Evolutionary conservation across 2,113 vertebrate species (phyloP), one percentile per base, ranked within the genome.

Genomic region (Microtus montanus): DNA sequence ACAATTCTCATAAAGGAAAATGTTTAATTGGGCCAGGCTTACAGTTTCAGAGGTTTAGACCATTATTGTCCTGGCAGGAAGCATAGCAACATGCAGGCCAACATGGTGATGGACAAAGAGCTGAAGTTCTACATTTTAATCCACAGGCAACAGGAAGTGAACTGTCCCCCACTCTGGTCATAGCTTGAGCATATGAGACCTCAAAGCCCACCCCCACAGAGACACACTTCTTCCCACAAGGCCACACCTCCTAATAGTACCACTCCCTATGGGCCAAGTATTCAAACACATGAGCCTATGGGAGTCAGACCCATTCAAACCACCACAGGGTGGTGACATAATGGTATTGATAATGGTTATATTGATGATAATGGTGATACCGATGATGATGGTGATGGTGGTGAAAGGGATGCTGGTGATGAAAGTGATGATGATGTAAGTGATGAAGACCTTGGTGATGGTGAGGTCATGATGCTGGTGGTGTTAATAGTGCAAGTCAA

Each of bases 381-480:
- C 15, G 74, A 26, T 47, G 41, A 52, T 52, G 7, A 38, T 41
- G 58, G 0, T 44, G 80, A 13, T 63, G n/a, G 30, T 30, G 61
- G 26, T 44, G 58, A 12, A n/a, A 38, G 80, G 17, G 54, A 41
- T 61, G 22, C 20, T 83, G 54, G n/a, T 41, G 52, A 10, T 63
- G 52, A 58, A n/a, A 41, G 38, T 4, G 58, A 38, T 61, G 79
- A 5, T 61, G 82, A 19, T 9, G 41, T 9, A 10, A 33, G 0
- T 44, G 44, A 0, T 49, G 33, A 11, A 24, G 78, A 0, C 63
- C 20, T 0, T 22, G 44, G 1, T 41, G 71, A 0, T 54, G 38
- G 0, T 35, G 33, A 8, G 35, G 44, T 0, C 41, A 13, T 63
- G 79, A 0, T 44, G 38, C 0, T 22, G 68, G 1, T 35, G 63